Evolutionary conservation across 92 coral and sea anemone genomes (phyloP), one percentile per base, ranked within the genome.

Genomic region (Zoanthus gigantus): DNA sequence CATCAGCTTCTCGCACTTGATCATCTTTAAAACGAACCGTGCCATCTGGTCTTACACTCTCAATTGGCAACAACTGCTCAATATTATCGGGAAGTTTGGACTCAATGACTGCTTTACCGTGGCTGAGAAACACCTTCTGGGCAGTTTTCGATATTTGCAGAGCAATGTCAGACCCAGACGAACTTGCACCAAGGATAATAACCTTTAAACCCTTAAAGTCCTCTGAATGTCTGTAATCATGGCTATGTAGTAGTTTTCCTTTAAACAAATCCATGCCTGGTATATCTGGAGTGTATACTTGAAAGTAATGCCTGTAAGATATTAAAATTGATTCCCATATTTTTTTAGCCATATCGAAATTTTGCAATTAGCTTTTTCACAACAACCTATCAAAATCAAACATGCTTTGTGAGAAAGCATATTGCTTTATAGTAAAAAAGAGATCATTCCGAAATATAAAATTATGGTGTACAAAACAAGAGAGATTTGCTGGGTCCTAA

Each of bases 171-270:
- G 84, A 72, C 2, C 98, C 98, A 12, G 98, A 96, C 1, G 93
- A 52, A 23, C 71, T 91, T 12, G 96, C 96, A n/a, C 98, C 98
- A 17, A 96, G 77, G 48, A 96, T 60, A 61, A 94, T 89, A 3
- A 96, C 91, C 4, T 72, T 86, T 82, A 87, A 81, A 56, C 79
- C 96, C 56, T 85, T 71, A 74, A 91, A 96, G 34, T 57, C 79
- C 11, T 91, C 94, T 44, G 96, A 93, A 77, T 78, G 89, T 10
- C 96, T 86, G 86, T 96, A 96, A 56, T 87, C 72, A 87, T 94
- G 92, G 83, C 98, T 96, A 90, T 96, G 98, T 71, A 96, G 85
- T 1, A 93, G 89, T 6, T 61, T 86, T 7, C 98, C 98, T 83
- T 93, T 93, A 87, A 96, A 96, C 15, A 77, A 77, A 31, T 90